Conservation (phyloP, 2,797 vertebrate species). For the Spea hammondii region DNA sequence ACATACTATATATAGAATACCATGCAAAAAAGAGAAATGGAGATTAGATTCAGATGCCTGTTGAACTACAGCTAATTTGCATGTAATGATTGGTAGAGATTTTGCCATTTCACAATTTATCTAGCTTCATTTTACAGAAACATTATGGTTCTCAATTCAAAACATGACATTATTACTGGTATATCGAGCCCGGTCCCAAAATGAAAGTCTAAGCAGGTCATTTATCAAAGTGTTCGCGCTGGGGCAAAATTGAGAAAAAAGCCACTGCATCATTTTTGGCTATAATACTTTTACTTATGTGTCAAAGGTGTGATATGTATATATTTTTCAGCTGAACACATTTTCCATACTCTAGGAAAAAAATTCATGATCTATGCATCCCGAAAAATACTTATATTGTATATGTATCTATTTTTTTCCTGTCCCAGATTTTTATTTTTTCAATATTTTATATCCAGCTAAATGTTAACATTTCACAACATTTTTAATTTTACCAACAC, state of each 20-base stretch:
- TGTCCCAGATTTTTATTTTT: too few relatives aligned
- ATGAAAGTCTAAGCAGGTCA: constrained; percentile 25
- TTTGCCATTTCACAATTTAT: constrained; percentile 27
- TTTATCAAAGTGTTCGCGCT: constrained; percentile 32
- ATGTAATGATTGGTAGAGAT: constrained; percentile 36
- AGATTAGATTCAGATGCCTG: constrained; percentile 13
- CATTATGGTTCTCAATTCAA: constrained; percentile 32
- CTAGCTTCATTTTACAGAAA: constrained; percentile 22
- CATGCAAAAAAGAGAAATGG: constrained; percentile 8
- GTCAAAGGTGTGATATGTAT: constrained; percentile 5
- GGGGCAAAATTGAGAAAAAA: constrained; percentile 33
- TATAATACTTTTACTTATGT: constrained; percentile 26
- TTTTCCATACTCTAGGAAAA: too few relatives aligned
- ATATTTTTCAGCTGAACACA: constrained; percentile 11
- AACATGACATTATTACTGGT: constrained; percentile 29
- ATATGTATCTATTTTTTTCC: too few relatives aligned
- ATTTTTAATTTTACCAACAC: too few relatives aligned
- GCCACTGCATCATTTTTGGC: constrained; percentile 26
- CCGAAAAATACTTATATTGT: too few relatives aligned
- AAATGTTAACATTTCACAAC: too few relatives aligned
- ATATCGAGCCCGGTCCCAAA: constrained; percentile 36
- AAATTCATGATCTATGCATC: too few relatives aligned
- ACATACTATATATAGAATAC: constrained; percentile 7
- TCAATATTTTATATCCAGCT: too few relatives aligned
- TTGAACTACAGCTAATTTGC: constrained; percentile 25